Base-by-base conservation (phyloP, 2,888 invertebrate species). In the Ellobium chinense region DNA sequence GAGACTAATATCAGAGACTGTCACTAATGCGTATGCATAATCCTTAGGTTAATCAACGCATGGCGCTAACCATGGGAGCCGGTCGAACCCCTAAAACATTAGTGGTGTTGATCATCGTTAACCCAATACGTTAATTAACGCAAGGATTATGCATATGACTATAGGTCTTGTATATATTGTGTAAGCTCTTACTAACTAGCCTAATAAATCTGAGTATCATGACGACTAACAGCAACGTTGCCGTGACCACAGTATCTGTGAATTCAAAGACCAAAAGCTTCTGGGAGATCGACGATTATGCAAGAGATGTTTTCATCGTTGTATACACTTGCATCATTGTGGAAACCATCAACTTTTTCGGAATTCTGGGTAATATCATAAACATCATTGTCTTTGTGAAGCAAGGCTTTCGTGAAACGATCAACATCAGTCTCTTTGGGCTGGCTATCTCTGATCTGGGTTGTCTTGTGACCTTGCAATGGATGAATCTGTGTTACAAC, bases 371-470 rank as follows among this genome's bases (percentile, higher is more conserved):
- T 27, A 74, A 74, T 18, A 62, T 24, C 21, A 62, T 74, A 3
- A 74, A 74, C 46, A 21, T 74, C 4, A 39, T 39, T 4, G 74
- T 74, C 21, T 39, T 74, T 21, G 24, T 37, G 29, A 74, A 74
- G 34, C 60, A 39, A 63, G 74, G 62, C 1, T 63, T 74, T 31
- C 1, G 5, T 5, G 74, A 74, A 21, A 74, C 74, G 0, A 46
- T 74, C 39, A 74, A 36, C 29, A 74, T 74, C 27, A 74, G 74
- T 31, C 62, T 74, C 2, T 74, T 74, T 24, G 74, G 74, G 2
- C 29, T 74, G 37, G 46, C 74, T 21, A 21, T 74, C 2, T 74
- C 74, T 5, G 76, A 76, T 24, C 31, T 63, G 46, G 58, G 76
- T 9, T 34, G 54, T 27, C 39, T 76, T 12, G 31, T 76, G n/a